Percentiles rank a stretch among this genome's conserved stretches.
Conservation (phyloP, 2,888 invertebrate species). For the Drosophila setosimentum region DNA sequence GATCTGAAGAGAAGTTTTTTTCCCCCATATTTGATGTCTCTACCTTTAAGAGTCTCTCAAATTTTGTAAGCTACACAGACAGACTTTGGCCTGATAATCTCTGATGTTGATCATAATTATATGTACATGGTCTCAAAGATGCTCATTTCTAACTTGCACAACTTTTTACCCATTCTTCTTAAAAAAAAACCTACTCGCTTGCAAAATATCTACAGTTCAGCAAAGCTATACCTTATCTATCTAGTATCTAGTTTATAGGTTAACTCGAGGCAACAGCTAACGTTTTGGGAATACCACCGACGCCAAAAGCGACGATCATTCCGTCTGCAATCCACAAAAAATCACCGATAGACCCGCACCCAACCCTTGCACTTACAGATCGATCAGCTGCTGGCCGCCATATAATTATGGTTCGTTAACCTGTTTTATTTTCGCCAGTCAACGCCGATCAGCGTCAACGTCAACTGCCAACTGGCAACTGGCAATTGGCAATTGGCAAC, state of each 20-base stretch:
- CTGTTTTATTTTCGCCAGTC: conserved; percentile 66
- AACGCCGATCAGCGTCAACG: conserved; percentile 68
- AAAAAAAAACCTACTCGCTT: not conserved
- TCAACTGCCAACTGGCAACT: conserved; percentile 48
- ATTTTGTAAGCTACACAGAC: not conserved
- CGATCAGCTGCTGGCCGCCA: conserved; percentile 19
- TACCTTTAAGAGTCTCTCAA: not conserved
- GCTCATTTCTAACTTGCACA: accelerated
- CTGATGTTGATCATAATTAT: not conserved
- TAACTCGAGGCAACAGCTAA: conserved; percentile 39
- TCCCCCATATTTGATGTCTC: no score
- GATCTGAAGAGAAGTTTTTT: accelerated
- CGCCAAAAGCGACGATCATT: conserved; percentile 62
- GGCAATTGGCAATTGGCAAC: conserved; percentile 18
- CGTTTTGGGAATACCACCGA: conserved; percentile 74
- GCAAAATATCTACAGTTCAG: conserved; percentile 34
- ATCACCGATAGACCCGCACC: not conserved
- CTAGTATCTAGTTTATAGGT: conserved; percentile 20
- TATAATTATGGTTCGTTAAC: conserved; percentile 73
- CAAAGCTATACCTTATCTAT: not conserved
- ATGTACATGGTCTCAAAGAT: not conserved
- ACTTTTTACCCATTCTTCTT: not conserved
- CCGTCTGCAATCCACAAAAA: conserved; percentile 7
- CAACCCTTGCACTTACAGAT: not conserved
- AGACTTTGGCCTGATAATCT: not conserved